Percentiles rank a stretch among this genome's conserved stretches.
Evolutionary conservation across 2,797 vertebrate genomes (phyloP).

Genomic region (Smutsia temminckii): DNA sequence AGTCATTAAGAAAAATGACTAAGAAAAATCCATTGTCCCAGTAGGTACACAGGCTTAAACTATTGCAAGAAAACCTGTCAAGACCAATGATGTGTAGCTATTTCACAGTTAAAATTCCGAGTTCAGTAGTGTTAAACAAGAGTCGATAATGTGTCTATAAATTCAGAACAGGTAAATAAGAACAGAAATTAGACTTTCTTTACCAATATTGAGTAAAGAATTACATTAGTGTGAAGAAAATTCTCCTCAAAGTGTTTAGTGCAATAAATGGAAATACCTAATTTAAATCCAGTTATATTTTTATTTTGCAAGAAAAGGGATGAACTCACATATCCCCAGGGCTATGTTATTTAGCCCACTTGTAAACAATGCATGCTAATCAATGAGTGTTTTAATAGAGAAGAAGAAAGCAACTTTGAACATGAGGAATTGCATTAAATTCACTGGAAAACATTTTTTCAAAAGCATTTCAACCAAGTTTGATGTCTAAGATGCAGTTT

Average conservation of each 20-base stretch:
- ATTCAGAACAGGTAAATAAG: conserved; percentile 23
- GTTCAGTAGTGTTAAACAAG: background rate
- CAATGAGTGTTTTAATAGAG: background rate
- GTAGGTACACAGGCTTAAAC: background rate
- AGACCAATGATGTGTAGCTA: background rate
- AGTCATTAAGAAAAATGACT: background rate
- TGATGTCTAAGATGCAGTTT: conserved; percentile 71
- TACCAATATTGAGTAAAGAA: conserved; percentile 22
- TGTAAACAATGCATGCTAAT: conserved; percentile 69
- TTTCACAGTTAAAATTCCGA: conserved; percentile 28
- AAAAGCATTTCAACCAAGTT: conserved; percentile 74
- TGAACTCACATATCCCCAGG: conserved; percentile 28
- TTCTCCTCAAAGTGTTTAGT: background rate
- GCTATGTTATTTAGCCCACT: conserved; percentile 75
- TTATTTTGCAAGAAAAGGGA: conserved; percentile 39
- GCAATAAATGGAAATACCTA: conserved; percentile 36
- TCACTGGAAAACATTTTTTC: conserved; percentile 76
- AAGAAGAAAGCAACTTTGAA: conserved; percentile 77
- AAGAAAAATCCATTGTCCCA: background rate
- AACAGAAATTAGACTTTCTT: conserved; percentile 43
- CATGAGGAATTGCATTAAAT: conserved; percentile 69
- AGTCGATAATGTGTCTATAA: background rate
- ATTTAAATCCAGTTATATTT: conserved; percentile 66
- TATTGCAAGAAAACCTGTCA: background rate
- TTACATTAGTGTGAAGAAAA: background rate